Conservation (phyloP, 2,888 invertebrate genomes). For the Melanotus villosus region DNA sequence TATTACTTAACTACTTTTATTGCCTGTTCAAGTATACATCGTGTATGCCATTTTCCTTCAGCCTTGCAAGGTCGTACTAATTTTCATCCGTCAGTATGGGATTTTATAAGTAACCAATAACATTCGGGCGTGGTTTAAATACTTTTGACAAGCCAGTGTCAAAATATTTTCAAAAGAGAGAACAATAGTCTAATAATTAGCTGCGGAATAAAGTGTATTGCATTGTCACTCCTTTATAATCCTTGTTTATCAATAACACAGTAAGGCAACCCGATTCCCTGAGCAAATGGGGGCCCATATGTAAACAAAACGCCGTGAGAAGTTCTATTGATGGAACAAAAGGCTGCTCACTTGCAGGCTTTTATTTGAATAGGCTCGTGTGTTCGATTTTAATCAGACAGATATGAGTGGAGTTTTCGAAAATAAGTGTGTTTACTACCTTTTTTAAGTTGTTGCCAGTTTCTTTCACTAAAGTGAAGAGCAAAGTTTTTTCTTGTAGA, state of each 20-base stretch:
- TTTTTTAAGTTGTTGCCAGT: too few species aligned
- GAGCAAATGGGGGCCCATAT: constrained; percentile 45
- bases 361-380: constrained; percentile 41
- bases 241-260: constrained; percentile 59
- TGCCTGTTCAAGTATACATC: neutral
- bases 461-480: too few species aligned
- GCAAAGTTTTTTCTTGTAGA: too few species aligned
- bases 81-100: neutral
- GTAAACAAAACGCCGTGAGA: constrained; percentile 49
- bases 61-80: constrained; percentile 21
- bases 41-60: neutral
- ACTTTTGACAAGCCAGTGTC: neutral
- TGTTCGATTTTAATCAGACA: constrained; percentile 34
- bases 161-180: constrained; percentile 27
- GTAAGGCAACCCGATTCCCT: constrained; percentile 38
- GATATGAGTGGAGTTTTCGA: constrained; percentile 7
- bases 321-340: constrained; percentile 45
- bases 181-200: constrained; percentile 50
- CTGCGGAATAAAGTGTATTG: constrained; percentile 45
- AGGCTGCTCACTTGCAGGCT: constrained; percentile 45
- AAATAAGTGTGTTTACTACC: too few species aligned
- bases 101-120: too few species aligned
- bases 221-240: constrained; percentile 56
- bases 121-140: neutral
- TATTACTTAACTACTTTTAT: neutral